phyloP scores from a whole-genome alignment of 2,113 vertebrate species.

The Lynx canadensis region DNA sequence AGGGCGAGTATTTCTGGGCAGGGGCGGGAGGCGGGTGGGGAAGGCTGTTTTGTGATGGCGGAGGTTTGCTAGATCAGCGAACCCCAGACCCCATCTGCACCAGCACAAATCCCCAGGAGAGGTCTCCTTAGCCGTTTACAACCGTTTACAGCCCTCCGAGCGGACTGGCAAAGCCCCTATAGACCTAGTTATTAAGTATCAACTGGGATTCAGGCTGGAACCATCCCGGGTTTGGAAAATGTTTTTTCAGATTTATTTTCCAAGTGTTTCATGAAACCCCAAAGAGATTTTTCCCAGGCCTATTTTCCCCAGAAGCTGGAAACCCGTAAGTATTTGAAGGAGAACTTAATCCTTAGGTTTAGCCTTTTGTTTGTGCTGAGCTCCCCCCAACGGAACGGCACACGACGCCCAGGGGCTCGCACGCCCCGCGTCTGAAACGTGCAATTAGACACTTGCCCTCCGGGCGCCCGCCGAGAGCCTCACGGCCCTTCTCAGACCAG shows the following conservation, averaged over 20 bases:
- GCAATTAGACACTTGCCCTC: background rate
- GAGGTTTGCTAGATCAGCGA: background rate
- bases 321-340: constrained; percentile 6
- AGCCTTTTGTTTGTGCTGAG: background rate
- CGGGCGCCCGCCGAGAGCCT: background rate
- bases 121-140: background rate
- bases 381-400: constrained; percentile 22
- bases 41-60: too few species aligned
- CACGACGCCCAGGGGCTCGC: background rate
- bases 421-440: background rate
- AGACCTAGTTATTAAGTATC: constrained; percentile 23
- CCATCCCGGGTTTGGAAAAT: constrained; percentile 39
- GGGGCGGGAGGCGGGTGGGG: too few species aligned
- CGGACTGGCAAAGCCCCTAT: background rate
- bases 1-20: background rate
- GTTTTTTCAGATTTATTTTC: constrained; percentile 63
- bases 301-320: constrained; percentile 44
- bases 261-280: constrained; percentile 71
- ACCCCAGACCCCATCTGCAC: too few species aligned
- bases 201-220: constrained; percentile 32
- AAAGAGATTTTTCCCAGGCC: constrained; percentile 61
- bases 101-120: background rate
- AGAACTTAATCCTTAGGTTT: constrained; percentile 48
- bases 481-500: background rate
- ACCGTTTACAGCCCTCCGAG: background rate